These are phyloP conservation scores for Oryzias celebensis DNA, from an alignment of 2,113 vertebrate species.

Conservation along the genomic window DNA sequence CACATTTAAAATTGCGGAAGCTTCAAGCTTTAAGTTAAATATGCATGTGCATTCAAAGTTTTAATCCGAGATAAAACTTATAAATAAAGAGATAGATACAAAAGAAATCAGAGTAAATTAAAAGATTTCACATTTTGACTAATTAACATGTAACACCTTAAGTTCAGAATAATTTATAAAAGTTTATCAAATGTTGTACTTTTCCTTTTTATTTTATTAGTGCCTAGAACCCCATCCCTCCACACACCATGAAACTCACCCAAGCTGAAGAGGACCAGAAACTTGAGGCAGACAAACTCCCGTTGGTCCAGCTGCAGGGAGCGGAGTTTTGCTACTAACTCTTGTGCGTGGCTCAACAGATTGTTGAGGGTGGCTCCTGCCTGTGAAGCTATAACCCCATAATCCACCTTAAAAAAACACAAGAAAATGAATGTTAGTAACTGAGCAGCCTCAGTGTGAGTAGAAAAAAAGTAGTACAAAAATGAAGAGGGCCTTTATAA, in stretches of 20 bases:
- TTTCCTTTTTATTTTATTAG: too few relatives aligned
- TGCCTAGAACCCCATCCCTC: neutral
- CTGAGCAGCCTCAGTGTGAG: neutral
- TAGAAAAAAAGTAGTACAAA: neutral
- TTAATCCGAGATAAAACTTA: too few relatives aligned
- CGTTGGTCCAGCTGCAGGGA: constrained; percentile 94
- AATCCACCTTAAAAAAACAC: constrained; percentile 88
- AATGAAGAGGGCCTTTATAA: too few relatives aligned
- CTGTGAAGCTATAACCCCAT: constrained; percentile 88
- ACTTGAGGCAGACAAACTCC: constrained; percentile 99
- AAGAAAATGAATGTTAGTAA: constrained; percentile 2
- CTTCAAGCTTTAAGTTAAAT: too few relatives aligned
- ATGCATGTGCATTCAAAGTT: too few relatives aligned
- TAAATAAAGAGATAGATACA: too few relatives aligned
- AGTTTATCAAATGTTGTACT: too few relatives aligned
- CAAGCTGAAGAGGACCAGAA: constrained; percentile 97
- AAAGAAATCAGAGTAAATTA: too few relatives aligned
- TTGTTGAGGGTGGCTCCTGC: constrained; percentile 93
- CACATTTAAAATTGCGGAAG: too few relatives aligned
- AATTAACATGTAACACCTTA: too few relatives aligned
- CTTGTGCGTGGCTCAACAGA: constrained; percentile 95
- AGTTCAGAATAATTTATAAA: too few relatives aligned
- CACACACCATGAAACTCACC: constrained; percentile 77
- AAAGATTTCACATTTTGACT: too few relatives aligned
- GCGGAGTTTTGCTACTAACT: constrained; percentile 91